phyloP scores from a whole-genome alignment of 2,888 invertebrate species.

The Hirtodrosophila trivittata region DNA sequence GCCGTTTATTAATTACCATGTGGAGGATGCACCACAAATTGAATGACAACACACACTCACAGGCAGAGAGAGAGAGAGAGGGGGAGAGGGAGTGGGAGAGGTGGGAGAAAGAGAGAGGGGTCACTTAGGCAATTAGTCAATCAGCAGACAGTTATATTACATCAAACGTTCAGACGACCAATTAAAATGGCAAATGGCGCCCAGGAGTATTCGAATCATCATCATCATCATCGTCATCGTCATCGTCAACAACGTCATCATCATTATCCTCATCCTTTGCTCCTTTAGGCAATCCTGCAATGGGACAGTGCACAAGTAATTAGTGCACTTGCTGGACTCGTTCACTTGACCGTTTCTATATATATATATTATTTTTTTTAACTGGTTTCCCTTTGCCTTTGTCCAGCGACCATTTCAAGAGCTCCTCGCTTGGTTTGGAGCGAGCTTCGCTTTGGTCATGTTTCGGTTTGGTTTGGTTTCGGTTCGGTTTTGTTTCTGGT shows the following conservation, averaged over 20 bases:
- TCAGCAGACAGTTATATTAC: conserved; percentile 57
- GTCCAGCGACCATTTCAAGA: conserved; percentile 41
- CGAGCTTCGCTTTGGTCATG: conserved; percentile 11
- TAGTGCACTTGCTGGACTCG: conserved; percentile 58
- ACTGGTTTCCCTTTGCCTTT: conserved; percentile 21
- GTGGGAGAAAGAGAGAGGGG: background rate
- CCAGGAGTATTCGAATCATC: conserved; percentile 28
- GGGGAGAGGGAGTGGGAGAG: background rate
- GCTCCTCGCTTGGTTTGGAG: conserved; percentile 12
- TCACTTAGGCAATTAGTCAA: conserved; percentile 63
- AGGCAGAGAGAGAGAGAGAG: background rate
- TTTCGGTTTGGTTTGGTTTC: conserved; percentile 16
- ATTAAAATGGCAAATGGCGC: conserved; percentile 50
- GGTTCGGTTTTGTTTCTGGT: conserved; percentile 22
- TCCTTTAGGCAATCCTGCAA: conserved; percentile 27
- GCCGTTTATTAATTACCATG: conserved; percentile 53
- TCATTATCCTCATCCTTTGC: background rate
- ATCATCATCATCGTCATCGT: conserved; percentile 26
- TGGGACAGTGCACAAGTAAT: conserved; percentile 58
- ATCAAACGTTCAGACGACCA: conserved; percentile 29
- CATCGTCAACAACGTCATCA: background rate
- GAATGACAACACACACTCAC: conserved; percentile 23
- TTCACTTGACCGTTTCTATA: conserved; percentile 60
- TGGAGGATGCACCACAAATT: conserved; percentile 52
- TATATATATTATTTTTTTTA: conserved; percentile 19